These are phyloP conservation scores for Abrostola tripartita DNA, from an alignment of 2,888 invertebrate species.

Conservation along the genomic window DNA sequence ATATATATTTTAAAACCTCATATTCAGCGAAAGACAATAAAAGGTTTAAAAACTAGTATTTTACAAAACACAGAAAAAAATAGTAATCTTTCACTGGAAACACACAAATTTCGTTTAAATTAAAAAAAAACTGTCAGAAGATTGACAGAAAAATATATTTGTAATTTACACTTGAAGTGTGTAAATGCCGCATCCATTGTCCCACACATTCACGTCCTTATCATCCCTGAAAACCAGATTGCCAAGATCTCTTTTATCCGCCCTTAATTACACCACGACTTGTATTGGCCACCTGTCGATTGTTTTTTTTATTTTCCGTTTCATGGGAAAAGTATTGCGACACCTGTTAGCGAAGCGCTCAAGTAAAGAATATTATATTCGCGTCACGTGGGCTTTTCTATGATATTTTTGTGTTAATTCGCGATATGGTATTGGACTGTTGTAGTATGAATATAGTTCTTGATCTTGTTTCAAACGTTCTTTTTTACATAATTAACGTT, in stretches of 20 bases:
- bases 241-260: conserved; percentile 69
- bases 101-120: too few species aligned
- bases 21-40: too few species aligned
- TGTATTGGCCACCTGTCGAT: conserved; percentile 72
- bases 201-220: conserved; percentile 42
- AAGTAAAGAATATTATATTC: conserved; percentile 39
- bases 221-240: conserved; percentile 74
- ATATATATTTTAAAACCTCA: too few species aligned
- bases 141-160: too few species aligned
- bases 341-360: conserved; percentile 66
- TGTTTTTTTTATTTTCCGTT: conserved; percentile 66
- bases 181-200: conserved; percentile 26
- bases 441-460: background rate
- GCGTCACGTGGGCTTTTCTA: conserved; percentile 25
- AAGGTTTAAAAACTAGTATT: too few species aligned
- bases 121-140: too few species aligned
- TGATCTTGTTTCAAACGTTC: background rate
- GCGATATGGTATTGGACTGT: background rate
- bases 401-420: conserved; percentile 41
- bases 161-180: too few species aligned
- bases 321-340: conserved; percentile 72
- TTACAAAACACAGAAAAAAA: too few species aligned
- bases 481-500: background rate
- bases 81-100: too few species aligned
- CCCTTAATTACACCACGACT: conserved; percentile 74